These are phyloP conservation scores for Caenorhabditis angaria DNA, from an alignment of 2,888 invertebrate genomes.

Conservation along the genomic window DNA sequence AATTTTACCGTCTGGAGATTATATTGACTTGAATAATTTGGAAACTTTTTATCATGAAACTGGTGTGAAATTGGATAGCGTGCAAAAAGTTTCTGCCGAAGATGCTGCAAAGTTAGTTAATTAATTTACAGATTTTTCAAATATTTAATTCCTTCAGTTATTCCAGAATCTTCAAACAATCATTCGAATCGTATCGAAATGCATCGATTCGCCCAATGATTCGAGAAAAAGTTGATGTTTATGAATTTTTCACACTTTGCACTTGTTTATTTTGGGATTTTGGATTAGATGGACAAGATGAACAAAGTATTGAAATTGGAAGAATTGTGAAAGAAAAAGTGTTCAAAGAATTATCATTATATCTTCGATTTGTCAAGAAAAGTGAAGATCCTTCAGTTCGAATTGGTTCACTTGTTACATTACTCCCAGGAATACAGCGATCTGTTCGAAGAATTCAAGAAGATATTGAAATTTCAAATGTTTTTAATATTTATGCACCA, in stretches of 20 bases:
- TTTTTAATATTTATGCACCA: slow-evolving; percentile 32
- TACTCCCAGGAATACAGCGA: slow-evolving; percentile 26
- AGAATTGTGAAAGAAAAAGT: slow-evolving; percentile 21
- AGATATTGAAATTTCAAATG: slow-evolving; percentile 23
- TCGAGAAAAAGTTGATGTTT: slow-evolving; percentile 25
- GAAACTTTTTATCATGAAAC: slow-evolving; percentile 15
- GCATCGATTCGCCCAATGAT: slow-evolving; percentile 20
- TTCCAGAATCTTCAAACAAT: slow-evolving; percentile 31
- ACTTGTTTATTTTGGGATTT: slow-evolving; percentile 37
- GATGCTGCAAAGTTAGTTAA: slow-evolving; percentile 24
- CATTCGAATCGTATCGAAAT: slow-evolving; percentile 25
- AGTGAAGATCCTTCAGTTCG: slow-evolving; percentile 27
- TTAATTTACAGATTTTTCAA: neutral
- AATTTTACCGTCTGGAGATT: slow-evolving; percentile 32
- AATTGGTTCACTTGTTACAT: slow-evolving; percentile 15
- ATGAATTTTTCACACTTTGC: slow-evolving; percentile 32
- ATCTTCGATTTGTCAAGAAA: slow-evolving; percentile 14
- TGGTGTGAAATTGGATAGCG: neutral
- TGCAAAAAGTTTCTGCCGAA: slow-evolving; percentile 9
- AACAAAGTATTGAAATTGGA: slow-evolving; percentile 23
- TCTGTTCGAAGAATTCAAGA: slow-evolving; percentile 33
- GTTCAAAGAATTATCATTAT: slow-evolving; percentile 26
- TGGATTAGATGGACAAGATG: slow-evolving; percentile 28
- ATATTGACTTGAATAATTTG: slow-evolving; percentile 28
- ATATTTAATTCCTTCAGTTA: slow-evolving; percentile 12